Base-by-base conservation (phyloP, 2,113 vertebrate species). In the Leuciscus idus region DNA sequence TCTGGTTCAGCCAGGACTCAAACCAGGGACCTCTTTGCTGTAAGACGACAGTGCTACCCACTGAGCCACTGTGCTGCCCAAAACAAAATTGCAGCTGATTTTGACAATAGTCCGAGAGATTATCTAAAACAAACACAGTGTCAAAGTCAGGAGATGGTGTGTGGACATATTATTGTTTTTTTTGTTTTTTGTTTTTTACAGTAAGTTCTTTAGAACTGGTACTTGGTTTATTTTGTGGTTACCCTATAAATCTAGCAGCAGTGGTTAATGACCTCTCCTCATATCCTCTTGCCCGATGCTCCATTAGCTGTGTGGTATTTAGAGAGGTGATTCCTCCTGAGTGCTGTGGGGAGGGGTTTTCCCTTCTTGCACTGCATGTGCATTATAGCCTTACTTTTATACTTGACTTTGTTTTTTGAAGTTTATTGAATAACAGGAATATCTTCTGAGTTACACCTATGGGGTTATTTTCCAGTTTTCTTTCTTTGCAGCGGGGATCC, bases 221-320 rank as follows among this genome's bases (percentile, higher is more conserved):
- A 81, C 13, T 48, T 59, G 79, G 87, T 87, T 55, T 33, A 39
- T 55, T 64, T 87, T 23, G 39, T 43, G 59, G 12, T 62, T n/a
- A 57, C 70, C 64, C 57, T 39, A 87, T 89, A 90, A 84, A 86
- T 82, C 81, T 30, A 70, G 78, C 68, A 79, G 52, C 62, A 77
- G 74, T 77, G 43, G 33, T 81, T 85, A 73, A 78, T 83, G 85
- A 66, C 62, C 43, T 46, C 74, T 68, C 72, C 80, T 89, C 61
- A 84, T 84, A 72, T 66, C 77, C 28, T 85, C 74, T 43, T 64
- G 72, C 80, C 89, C 80, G 84, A 89, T 87, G 86, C 86, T 86
- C 72, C 83, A 90, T 90, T 90, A 87, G 61, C 50, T 48, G 26
- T 84, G 70, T 77, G 86, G 87, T 86, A 89, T 90, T 87, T 87